phyloP scores from a whole-genome alignment of 2,797 vertebrate genomes.

The Remorina albescens region DNA sequence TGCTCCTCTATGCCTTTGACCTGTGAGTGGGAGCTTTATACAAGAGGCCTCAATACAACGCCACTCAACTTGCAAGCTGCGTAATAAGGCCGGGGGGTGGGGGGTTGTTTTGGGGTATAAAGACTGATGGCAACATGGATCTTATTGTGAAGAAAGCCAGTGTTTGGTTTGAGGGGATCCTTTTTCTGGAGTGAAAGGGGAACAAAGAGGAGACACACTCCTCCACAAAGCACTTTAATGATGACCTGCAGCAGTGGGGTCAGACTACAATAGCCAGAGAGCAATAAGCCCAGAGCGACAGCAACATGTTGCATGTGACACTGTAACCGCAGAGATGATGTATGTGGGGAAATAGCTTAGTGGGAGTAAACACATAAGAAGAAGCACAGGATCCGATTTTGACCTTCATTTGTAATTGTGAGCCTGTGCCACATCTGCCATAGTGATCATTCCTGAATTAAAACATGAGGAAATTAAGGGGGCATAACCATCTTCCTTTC shows the following conservation, averaged over 20 bases:
- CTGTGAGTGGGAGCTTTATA: conserved; percentile 63
- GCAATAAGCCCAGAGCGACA: conserved; percentile 63
- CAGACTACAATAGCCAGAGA: conserved; percentile 62
- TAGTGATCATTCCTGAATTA: not conserved
- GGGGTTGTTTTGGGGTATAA: conserved; percentile 54
- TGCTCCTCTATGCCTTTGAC: conserved; percentile 75
- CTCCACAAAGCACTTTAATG: conserved; percentile 65
- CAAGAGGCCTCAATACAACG: conserved; percentile 70
- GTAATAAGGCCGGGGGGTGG: conserved; percentile 53
- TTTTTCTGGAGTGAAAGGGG: conserved; percentile 72
- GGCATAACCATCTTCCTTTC: conserved; percentile 14
- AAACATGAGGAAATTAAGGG: not conserved
- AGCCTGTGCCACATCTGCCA: not conserved
- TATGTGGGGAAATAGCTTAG: conserved; percentile 36
- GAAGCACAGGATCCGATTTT: conserved; percentile 22
- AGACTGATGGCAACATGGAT: conserved; percentile 66
- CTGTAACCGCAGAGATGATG: conserved; percentile 34
- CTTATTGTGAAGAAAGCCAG: conserved; percentile 66
- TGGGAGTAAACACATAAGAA: conserved; percentile 14
- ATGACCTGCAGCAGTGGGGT: conserved; percentile 75
- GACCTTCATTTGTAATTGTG: not conserved
- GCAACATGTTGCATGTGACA: conserved; percentile 74
- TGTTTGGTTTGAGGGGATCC: conserved; percentile 74
- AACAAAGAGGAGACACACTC: conserved; percentile 82
- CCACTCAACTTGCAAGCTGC: conserved; percentile 52